A percentile compares a stretch with the other conserved stretches of the same genome.
Conservation (phyloP, 2,113 vertebrate species). For the Eulemur macaco region DNA sequence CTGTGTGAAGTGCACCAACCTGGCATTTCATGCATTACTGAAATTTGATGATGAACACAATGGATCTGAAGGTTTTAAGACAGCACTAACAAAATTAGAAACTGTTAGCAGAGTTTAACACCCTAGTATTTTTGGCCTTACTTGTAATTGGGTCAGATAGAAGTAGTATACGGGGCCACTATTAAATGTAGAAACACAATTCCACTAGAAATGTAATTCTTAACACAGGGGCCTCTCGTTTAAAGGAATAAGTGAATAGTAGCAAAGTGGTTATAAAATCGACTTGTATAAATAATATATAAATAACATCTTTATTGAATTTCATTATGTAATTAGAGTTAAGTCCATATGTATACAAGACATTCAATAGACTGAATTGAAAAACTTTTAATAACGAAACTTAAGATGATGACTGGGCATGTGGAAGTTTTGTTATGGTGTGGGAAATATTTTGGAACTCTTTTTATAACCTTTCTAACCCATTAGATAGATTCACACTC, state of each 20-base stretch:
- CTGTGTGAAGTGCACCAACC: not conserved
- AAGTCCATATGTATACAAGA: not conserved
- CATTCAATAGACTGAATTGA: not conserved
- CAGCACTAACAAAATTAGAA: constrained; percentile 4
- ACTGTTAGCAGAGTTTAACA: not conserved
- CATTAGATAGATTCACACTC: not conserved
- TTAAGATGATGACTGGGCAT: not conserved
- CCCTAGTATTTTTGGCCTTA: not conserved
- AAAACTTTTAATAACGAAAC: not conserved
- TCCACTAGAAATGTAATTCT: not conserved
- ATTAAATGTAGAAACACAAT: not conserved
- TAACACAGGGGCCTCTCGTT: not conserved
- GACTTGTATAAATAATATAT: not conserved
- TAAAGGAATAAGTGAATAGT: not conserved
- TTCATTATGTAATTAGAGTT: constrained; percentile 11
- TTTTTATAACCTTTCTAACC: not conserved
- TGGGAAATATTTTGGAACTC: not conserved
- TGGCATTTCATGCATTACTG: not conserved
- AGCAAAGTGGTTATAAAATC: not conserved
- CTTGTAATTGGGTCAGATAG: not conserved
- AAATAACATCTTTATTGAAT: not conserved
- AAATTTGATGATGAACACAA: not conserved
- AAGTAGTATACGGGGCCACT: not conserved
- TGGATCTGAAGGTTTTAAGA: not conserved
- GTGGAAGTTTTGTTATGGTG: not conserved